A percentile compares a stretch with the other conserved stretches of the same genome.
phyloP scores from a whole-genome alignment of 2,113 vertebrate species.

The Lasiurus cinereus region DNA sequence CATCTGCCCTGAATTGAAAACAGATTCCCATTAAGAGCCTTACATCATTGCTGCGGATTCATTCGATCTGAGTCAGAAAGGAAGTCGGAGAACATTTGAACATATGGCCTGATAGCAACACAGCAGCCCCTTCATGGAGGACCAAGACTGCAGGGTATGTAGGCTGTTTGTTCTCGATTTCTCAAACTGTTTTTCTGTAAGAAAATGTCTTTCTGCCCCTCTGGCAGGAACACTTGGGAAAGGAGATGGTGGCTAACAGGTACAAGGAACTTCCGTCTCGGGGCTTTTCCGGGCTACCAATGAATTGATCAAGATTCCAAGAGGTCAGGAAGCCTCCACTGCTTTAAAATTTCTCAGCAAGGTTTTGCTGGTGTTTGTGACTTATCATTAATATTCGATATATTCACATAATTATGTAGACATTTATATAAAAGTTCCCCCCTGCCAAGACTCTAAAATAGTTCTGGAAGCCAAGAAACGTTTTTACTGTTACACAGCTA shows the following conservation, averaged over 20 bases:
- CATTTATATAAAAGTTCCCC: not conserved
- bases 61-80: slow-evolving; percentile 76
- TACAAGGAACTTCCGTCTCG: not conserved
- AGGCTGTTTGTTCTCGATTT: not conserved
- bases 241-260: not conserved
- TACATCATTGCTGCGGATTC: slow-evolving; percentile 82
- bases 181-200: not conserved
- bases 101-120: slow-evolving; percentile 70
- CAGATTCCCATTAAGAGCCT: slow-evolving; percentile 83
- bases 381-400: not conserved
- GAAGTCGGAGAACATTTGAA: slow-evolving; percentile 78
- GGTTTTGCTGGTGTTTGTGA: slow-evolving; percentile 3
- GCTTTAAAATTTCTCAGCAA: not conserved
- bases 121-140: slow-evolving; percentile 76
- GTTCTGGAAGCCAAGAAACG: slow-evolving; percentile 61
- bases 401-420: slow-evolving; percentile 38
- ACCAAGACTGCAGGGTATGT: slow-evolving; percentile 42
- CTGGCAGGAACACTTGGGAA: not conserved
- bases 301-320: not conserved
- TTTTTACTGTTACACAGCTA: slow-evolving; percentile 61
- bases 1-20: slow-evolving; percentile 87
- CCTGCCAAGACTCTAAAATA: not conserved
- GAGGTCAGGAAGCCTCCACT: not conserved
- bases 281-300: not conserved
- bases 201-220: not conserved